Evolutionary conservation across 2,113 vertebrate species (phyloP).

Genomic region (Phaethon lepturus): DNA sequence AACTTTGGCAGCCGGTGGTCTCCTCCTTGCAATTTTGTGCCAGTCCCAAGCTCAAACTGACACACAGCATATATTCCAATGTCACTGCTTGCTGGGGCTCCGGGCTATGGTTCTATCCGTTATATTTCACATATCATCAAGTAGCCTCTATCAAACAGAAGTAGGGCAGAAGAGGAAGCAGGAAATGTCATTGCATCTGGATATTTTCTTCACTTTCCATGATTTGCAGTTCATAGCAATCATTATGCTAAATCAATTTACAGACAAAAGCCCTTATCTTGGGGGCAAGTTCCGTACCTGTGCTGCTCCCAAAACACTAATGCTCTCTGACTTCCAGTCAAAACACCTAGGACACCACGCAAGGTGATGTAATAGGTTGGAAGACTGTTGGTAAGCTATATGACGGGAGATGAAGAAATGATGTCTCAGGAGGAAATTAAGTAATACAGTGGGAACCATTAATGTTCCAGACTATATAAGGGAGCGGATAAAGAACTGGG

Average conservation of each 20-base stretch:
- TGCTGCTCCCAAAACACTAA: neutral
- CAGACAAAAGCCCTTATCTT: neutral
- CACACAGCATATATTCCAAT: neutral
- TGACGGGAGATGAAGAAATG: neutral
- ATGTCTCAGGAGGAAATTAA: neutral
- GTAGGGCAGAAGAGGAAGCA: neutral
- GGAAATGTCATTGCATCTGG: neutral
- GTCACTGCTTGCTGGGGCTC: neutral
- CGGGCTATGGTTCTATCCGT: neutral
- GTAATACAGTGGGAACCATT: neutral
- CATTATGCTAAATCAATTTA: neutral
- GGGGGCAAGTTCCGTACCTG: neutral
- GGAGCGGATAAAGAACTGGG: neutral
- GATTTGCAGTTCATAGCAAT: neutral
- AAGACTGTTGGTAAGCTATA: neutral
- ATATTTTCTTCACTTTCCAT: neutral
- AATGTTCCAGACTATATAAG: neutral
- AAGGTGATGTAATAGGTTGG: neutral
- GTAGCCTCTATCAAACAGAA: neutral
- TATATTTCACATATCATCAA: neutral
- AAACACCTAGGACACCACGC: neutral
- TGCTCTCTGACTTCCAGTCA: neutral
- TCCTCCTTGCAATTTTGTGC: neutral
- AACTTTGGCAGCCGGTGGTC: neutral
- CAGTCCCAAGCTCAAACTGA: neutral